Evolutionary conservation across 1,140 invertebrate genomes (phyloP).

Genomic region (Papilio polyxenes): DNA sequence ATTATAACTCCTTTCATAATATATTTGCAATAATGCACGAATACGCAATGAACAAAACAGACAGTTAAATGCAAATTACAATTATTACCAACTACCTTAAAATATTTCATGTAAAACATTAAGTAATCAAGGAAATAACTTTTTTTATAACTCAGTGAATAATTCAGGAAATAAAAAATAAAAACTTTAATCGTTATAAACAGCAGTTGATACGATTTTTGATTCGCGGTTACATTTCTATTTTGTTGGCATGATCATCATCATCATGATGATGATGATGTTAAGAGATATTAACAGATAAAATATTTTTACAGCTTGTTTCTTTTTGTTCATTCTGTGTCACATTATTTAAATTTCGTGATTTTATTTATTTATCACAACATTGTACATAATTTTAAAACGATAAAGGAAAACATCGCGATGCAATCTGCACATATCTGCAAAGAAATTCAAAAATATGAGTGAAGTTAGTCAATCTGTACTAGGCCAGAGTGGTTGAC

Average conservation of each 20-base stretch:
- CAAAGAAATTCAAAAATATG: no score
- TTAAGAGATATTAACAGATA: not conserved
- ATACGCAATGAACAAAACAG: no score
- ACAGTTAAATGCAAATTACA: no score
- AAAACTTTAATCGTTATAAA: not conserved
- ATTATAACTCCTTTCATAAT: no score
- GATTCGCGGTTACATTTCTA: not conserved
- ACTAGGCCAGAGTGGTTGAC: no score
- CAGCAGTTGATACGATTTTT: not conserved
- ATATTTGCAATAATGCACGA: no score
- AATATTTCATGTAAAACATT: not conserved
- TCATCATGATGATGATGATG: no score
- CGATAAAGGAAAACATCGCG: no score
- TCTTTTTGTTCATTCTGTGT: not conserved
- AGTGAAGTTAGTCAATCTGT: no score
- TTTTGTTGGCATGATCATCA: not conserved
- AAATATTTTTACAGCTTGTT: not conserved
- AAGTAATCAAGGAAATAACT: not conserved
- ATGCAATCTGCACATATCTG: no score
- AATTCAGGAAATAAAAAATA: not conserved
- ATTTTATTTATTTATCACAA: no score
- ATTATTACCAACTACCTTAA: not conserved
- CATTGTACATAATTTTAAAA: no score
- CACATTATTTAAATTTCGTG: not conserved
- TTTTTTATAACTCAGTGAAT: not conserved